phyloP scores from a whole-genome alignment of 2,797 vertebrate species.

The Chaetophractus vellerosus region DNA sequence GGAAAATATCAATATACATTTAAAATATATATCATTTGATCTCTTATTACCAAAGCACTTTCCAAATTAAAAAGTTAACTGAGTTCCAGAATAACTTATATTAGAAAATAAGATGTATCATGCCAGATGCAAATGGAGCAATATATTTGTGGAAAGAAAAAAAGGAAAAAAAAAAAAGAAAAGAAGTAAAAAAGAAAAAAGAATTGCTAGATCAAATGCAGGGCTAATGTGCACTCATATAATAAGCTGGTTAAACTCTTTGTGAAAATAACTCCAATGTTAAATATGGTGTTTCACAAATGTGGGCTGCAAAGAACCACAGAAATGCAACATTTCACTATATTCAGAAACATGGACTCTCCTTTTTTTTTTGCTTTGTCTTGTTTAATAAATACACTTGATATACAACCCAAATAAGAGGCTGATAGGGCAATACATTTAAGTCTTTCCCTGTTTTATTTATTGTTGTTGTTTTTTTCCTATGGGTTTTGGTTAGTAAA shows the following conservation, averaged over 20 bases:
- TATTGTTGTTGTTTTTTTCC: neutral
- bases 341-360: neutral
- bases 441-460: neutral
- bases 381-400: neutral
- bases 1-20: neutral
- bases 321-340: neutral
- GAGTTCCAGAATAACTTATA: constrained; percentile 34
- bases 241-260: neutral
- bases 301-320: neutral
- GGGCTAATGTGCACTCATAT: neutral
- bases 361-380: neutral
- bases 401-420: neutral
- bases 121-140: no score
- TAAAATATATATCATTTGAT: neutral
- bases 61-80: constrained; percentile 54
- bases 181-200: constrained; percentile 35
- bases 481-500: neutral
- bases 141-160: no score
- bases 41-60: constrained; percentile 48
- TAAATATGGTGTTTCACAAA: neutral
- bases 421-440: neutral
- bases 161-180: no score
- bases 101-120: constrained; percentile 25
- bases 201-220: neutral
- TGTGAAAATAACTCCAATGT: constrained; percentile 32